Evolutionary conservation across 2,888 invertebrate species (phyloP), one percentile per base, ranked within the genome.

Genomic region (Dione juno): DNA sequence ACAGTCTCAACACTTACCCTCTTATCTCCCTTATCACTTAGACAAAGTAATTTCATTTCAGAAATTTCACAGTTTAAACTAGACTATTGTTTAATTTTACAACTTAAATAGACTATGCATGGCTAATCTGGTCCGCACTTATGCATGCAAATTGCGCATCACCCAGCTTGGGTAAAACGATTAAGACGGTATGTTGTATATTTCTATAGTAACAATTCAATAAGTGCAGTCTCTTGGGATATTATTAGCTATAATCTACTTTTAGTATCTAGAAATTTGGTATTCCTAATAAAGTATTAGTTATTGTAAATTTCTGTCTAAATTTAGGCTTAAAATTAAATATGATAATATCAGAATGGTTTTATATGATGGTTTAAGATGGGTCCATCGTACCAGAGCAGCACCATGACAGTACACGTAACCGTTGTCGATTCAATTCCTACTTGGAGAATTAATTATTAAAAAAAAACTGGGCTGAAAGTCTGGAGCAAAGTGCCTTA

Each of bases 101-200:
- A 64, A 64, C 16, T 64, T 64, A 64, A 64, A 64, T 64, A 64
- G 52, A 52, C 50, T 40, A 40, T 64, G 64, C 64, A 64, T 64
- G 50, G 64, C 37, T 64, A 64, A 64, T 64, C 64, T 40, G 50
- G 64, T 52, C 40, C 64, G 37, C 8, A 52, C 37, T 50, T 53
- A 14, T 53, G 68, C 68, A 68, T 68, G 53, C 53, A 52, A 68
- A 68, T 63, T 63, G 68, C 53, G 63, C 68, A 63, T 68, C 67
- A 61, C 35, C 9, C 21, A 53, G 53, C 68, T 45, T 21, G 40
- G 53, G 37, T 63, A 35, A 45, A 43, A 53, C 43, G 37, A 68
- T 63, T 63, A 59, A 35, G 63, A 45, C 37, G 53, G 2, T 48
- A 37, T 45, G 61, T 11, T 67, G 28, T 61, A 57, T 57, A 61